Percentiles rank a stretch among this genome's conserved stretches.
These are phyloP conservation scores for Metalampra italica DNA, from an alignment of 2,888 invertebrate species.

Conservation along the genomic window DNA sequence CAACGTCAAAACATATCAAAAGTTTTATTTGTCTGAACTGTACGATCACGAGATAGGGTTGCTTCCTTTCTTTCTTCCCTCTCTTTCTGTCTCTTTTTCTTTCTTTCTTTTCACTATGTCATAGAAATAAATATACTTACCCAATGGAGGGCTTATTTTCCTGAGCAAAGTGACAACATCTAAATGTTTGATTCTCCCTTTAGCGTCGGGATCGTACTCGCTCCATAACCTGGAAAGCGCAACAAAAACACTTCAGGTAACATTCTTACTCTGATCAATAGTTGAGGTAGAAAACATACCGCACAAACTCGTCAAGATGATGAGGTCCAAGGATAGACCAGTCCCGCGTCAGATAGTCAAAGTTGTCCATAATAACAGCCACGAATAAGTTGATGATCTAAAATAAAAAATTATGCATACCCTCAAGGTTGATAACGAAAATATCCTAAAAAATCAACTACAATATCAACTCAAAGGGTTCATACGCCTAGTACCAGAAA, in stretches of 20 bases:
- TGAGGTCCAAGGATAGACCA: slow-evolving; percentile 99
- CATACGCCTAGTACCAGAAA: too few relatives aligned
- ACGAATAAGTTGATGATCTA: slow-evolving; percentile 99
- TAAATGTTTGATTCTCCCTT: slow-evolving; percentile 98
- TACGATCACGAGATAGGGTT: too few relatives aligned
- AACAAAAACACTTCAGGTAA: too few relatives aligned
- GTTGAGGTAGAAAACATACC: slow-evolving; percentile 31
- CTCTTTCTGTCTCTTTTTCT: too few relatives aligned
- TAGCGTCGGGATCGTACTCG: slow-evolving; percentile 99
- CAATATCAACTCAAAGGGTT: too few relatives aligned
- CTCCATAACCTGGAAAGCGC: slow-evolving; percentile 89
- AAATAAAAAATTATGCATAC: slow-evolving; percentile 27
- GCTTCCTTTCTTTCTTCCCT: too few relatives aligned
- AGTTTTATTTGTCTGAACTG: too few relatives aligned
- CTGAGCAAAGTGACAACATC: slow-evolving; percentile 98
- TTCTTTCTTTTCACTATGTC: neutral
- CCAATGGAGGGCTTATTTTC: slow-evolving; percentile 98
- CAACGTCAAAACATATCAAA: too few relatives aligned
- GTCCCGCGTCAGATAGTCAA: slow-evolving; percentile 98
- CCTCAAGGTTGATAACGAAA: neutral
- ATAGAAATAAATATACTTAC: slow-evolving; percentile 28
- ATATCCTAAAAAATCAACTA: neutral
- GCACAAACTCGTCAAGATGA: slow-evolving; percentile 98
- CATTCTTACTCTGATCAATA: neutral
- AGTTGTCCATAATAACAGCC: slow-evolving; percentile 99